Evolutionary conservation across 2,797 vertebrate genomes (phyloP).

Genomic region (Neostethus bicornis): DNA sequence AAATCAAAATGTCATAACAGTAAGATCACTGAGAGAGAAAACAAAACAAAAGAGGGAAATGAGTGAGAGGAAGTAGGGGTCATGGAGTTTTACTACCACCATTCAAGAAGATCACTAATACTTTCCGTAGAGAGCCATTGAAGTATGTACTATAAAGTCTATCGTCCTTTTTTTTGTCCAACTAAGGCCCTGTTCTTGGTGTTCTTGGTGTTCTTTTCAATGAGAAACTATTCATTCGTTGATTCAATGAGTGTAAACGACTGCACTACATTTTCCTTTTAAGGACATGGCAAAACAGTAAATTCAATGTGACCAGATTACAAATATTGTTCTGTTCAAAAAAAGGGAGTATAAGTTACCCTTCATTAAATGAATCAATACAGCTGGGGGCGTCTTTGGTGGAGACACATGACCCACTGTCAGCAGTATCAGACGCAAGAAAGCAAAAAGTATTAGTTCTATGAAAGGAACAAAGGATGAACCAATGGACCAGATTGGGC

Average conservation of each 20-base stretch:
- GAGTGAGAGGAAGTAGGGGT: background rate
- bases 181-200: background rate
- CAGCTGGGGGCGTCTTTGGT: slow-evolving; percentile 22
- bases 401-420: slow-evolving; percentile 31
- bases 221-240: slow-evolving; percentile 8
- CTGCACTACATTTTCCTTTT: slow-evolving; percentile 9
- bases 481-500: background rate
- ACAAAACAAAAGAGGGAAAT: slow-evolving; percentile 9
- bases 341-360: slow-evolving; percentile 2
- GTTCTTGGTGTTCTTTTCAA: slow-evolving; percentile 12
- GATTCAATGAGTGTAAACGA: background rate
- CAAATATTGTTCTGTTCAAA: slow-evolving; percentile 38
- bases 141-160: background rate
- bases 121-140: background rate
- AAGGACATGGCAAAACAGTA: slow-evolving; percentile 24
- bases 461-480: background rate
- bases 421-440: slow-evolving; percentile 1
- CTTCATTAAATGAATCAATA: slow-evolving; percentile 18
- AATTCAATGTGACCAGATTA: slow-evolving; percentile 14
- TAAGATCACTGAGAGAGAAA: slow-evolving; percentile 13
- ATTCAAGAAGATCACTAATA: background rate
- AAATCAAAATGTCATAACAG: slow-evolving; percentile 13
- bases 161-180: slow-evolving; percentile 2
- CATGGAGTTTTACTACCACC: background rate
- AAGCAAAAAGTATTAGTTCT: background rate